phyloP scores from a whole-genome alignment of 2,113 vertebrate species.

The Amphiprion ocellaris region DNA sequence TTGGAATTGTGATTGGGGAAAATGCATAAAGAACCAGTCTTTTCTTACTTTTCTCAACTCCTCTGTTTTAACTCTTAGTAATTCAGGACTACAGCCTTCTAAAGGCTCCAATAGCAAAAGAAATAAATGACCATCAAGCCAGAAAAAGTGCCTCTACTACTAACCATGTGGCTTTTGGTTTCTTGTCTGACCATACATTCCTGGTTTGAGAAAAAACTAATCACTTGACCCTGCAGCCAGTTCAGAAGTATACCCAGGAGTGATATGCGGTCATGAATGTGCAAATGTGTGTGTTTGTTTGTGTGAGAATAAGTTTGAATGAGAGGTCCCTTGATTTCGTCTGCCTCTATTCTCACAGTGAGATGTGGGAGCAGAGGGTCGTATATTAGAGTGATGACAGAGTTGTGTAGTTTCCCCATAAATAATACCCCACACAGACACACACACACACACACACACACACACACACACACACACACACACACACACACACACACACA shows the following conservation, averaged over 20 bases:
- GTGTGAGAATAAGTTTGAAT: slow-evolving; percentile 27
- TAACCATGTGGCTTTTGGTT: slow-evolving; percentile 9
- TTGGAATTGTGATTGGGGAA: background rate
- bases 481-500: background rate
- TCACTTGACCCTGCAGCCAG: slow-evolving; percentile 24
- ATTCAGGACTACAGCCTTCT: background rate
- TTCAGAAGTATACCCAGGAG: slow-evolving; percentile 40
- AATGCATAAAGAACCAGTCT: background rate
- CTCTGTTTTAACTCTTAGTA: background rate
- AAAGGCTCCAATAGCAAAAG: background rate
- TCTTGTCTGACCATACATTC: slow-evolving; percentile 27
- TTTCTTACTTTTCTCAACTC: background rate
- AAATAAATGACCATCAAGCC: slow-evolving; percentile 8
- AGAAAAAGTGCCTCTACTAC: slow-evolving; percentile 1
- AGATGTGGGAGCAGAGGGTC: slow-evolving; percentile 42
- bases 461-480: slow-evolving; percentile 26
- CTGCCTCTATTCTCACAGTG: slow-evolving; percentile 35
- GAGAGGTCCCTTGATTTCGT: slow-evolving; percentile 40
- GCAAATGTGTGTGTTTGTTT: slow-evolving; percentile 11
- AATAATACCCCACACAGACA: slow-evolving; percentile 70
- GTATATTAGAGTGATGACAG: slow-evolving; percentile 72
- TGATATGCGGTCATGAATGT: slow-evolving; percentile 18
- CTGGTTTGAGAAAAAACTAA: background rate
- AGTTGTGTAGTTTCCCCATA: slow-evolving; percentile 74
- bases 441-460: slow-evolving; percentile 1